Evolutionary conservation across 2,113 vertebrate genomes (phyloP).

Genomic region (Coryphaenoides rupestris): DNA sequence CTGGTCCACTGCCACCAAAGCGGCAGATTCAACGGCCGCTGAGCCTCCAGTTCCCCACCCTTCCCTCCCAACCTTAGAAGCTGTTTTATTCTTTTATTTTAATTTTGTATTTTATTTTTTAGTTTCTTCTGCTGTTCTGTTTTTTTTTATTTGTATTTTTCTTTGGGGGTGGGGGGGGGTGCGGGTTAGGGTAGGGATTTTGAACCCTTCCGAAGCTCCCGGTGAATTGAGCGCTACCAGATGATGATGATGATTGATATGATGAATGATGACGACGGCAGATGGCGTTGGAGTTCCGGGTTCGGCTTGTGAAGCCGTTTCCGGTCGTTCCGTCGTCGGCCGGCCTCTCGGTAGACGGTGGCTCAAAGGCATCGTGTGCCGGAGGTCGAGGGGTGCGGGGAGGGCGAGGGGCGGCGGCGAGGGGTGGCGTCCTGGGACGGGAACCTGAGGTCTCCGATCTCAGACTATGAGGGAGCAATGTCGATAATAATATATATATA

Average conservation of each 20-base stretch:
- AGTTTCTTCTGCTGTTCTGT: slow-evolving; percentile 37
- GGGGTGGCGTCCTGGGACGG: slow-evolving; percentile 50
- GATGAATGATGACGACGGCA: too few relatives aligned
- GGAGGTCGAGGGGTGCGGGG: slow-evolving; percentile 43
- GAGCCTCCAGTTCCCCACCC: slow-evolving; percentile 59
- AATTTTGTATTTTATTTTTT: slow-evolving; percentile 17
- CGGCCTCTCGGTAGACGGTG: slow-evolving; percentile 57
- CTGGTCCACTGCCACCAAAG: slow-evolving; percentile 75
- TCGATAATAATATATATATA: slow-evolving; percentile 47
- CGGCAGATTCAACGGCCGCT: slow-evolving; percentile 68
- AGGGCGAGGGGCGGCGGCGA: too few relatives aligned
- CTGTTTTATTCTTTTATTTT: too few relatives aligned
- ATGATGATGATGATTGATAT: too few relatives aligned
- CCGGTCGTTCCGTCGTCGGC: too few relatives aligned
- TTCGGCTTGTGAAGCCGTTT: slow-evolving; percentile 52
- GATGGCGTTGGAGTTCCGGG: too few relatives aligned
- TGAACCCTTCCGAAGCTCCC: slow-evolving; percentile 59
- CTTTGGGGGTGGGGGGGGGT: too few relatives aligned
- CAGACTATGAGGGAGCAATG: slow-evolving; percentile 60
- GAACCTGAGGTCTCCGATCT: slow-evolving; percentile 64
- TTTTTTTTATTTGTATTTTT: slow-evolving; percentile 35
- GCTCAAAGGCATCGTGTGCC: slow-evolving; percentile 45
- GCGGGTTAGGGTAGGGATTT: too few relatives aligned
- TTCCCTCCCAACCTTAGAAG: slow-evolving; percentile 70
- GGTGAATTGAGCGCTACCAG: slow-evolving; percentile 58